A percentile compares a stretch with the other conserved stretches of the same genome.
Evolutionary conservation across 2,888 invertebrate species (phyloP).

Genomic region (Pegoplata infirma): DNA sequence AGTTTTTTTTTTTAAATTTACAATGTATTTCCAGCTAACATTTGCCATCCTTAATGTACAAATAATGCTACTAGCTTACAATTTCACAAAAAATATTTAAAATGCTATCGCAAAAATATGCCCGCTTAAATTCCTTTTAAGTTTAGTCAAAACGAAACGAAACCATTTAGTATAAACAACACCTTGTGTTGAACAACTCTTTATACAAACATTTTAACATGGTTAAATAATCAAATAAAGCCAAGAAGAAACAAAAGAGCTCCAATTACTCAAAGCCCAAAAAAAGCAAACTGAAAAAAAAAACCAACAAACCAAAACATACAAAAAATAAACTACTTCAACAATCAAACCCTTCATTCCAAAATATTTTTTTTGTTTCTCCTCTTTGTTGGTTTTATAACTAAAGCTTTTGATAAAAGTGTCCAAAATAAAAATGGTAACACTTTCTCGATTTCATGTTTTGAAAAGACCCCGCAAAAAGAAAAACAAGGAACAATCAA

Average conservation of each 20-base stretch:
- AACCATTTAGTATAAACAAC: constrained; percentile 10
- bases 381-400: background rate
- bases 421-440: constrained; percentile 46
- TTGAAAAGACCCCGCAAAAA: background rate
- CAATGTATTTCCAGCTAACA: too few species aligned
- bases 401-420: constrained; percentile 18
- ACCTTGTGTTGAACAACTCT: background rate
- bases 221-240: constrained; percentile 29
- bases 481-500: constrained; percentile 1
- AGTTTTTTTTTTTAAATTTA: too few species aligned
- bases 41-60: too few species aligned
- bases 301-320: too few species aligned
- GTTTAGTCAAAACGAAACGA: background rate
- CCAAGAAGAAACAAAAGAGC: constrained; percentile 38
- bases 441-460: constrained; percentile 27
- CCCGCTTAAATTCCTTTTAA: too few species aligned
- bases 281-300: too few species aligned
- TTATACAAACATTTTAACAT: constrained; percentile 5
- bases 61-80: too few species aligned
- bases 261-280: constrained; percentile 46
- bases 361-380: background rate
- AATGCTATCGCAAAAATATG: too few species aligned
- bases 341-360: constrained; percentile 7
- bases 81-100: too few species aligned
- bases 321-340: constrained; percentile 39